A percentile compares a stretch with the other conserved stretches of the same genome.
These are phyloP conservation scores for Solenopsis invicta DNA, from an alignment of 1,140 invertebrate species.

Conservation along the genomic window DNA sequence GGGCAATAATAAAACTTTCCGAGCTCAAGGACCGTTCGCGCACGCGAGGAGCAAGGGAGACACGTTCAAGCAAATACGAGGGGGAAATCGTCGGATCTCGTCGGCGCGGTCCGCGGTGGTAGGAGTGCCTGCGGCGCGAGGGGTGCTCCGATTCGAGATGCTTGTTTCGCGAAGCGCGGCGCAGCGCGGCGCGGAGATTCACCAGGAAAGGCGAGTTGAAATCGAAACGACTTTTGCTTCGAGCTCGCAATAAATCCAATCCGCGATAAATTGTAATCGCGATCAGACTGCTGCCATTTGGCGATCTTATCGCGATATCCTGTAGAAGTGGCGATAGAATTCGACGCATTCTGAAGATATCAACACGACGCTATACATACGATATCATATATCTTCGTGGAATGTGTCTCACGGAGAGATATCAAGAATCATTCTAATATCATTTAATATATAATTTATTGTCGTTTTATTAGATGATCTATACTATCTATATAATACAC, in stretches of 20 bases:
- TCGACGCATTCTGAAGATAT: background rate
- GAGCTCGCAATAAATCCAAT: slow-evolving; percentile 49
- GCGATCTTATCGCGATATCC: slow-evolving; percentile 1
- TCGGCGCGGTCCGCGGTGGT: background rate
- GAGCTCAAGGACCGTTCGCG: slow-evolving; percentile 68
- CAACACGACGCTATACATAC: background rate
- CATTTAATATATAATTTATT: background rate
- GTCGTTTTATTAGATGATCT: background rate
- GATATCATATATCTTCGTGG: background rate
- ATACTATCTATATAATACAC: background rate
- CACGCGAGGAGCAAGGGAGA: slow-evolving; percentile 40
- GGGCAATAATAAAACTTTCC: slow-evolving; percentile 80
- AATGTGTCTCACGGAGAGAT: background rate
- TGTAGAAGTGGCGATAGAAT: background rate
- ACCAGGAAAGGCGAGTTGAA: slow-evolving; percentile 39
- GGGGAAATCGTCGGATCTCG: slow-evolving; percentile 52
- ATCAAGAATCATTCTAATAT: background rate
- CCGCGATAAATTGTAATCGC: slow-evolving; percentile 49
- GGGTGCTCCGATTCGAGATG: slow-evolving; percentile 43
- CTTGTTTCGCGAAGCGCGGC: slow-evolving; percentile 57
- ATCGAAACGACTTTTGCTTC: slow-evolving; percentile 39
- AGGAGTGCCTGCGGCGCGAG: slow-evolving; percentile 21
- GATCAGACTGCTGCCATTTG: slow-evolving; percentile 11
- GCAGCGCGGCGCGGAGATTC: slow-evolving; percentile 6
- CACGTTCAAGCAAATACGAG: slow-evolving; percentile 59